Percentiles rank a stretch among this genome's conserved stretches.
Evolutionary conservation across 23 tunicate genomes (phyloP).

Genomic region (Styela plicata): DNA sequence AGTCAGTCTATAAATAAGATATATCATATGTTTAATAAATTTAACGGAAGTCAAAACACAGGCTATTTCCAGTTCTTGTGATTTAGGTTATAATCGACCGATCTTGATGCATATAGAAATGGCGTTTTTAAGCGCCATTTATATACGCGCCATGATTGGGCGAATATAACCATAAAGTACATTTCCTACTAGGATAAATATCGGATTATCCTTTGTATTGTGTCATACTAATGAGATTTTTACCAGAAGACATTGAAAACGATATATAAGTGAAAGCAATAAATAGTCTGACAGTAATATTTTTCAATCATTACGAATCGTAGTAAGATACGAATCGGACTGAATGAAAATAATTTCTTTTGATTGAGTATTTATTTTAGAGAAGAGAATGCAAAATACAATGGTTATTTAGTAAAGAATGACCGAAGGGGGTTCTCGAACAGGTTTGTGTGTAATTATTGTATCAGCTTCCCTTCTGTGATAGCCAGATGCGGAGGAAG

Average conservation of each 20-base stretch:
- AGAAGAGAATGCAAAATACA: too few species aligned
- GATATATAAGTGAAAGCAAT: neutral
- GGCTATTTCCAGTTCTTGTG: neutral
- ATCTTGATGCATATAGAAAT: too few species aligned
- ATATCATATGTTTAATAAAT: neutral
- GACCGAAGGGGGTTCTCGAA: too few species aligned
- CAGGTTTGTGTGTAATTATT: too few species aligned
- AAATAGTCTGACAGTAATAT: neutral
- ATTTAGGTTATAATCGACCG: too few species aligned
- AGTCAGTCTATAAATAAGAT: neutral
- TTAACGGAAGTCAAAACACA: neutral
- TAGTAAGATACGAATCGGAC: neutral
- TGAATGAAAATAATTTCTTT: neutral
- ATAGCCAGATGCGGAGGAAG: too few species aligned
- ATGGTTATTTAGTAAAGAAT: too few species aligned
- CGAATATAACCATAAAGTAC: neutral
- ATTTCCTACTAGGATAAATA: neutral
- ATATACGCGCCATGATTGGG: neutral
- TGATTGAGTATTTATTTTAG: too few species aligned
- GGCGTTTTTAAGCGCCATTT: too few species aligned
- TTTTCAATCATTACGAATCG: too few species aligned
- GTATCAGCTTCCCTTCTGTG: too few species aligned
- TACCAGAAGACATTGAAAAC: neutral
- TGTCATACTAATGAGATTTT: neutral
- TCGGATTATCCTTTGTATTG: neutral